Conservation (phyloP, 2,888 invertebrate genomes). For the Sarcophaga subvicina region DNA sequence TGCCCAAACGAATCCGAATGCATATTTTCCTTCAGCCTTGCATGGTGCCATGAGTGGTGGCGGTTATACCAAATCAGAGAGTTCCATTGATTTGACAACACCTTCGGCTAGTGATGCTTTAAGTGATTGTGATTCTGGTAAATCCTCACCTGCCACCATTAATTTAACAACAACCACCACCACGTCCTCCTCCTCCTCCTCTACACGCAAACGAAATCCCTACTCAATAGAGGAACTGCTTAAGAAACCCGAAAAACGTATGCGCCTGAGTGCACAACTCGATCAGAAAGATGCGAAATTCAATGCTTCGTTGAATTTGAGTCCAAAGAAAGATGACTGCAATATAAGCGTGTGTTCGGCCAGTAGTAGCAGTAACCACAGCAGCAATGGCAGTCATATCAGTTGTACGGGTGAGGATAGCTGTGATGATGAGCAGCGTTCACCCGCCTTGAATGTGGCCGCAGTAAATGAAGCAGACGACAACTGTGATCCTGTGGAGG, state of each 20-base stretch:
- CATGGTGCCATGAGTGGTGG: slow-evolving; percentile 54
- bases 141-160: slow-evolving; percentile 80
- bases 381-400: slow-evolving; percentile 62
- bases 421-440: slow-evolving; percentile 65
- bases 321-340: slow-evolving; percentile 68
- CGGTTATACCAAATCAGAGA: slow-evolving; percentile 79
- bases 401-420: slow-evolving; percentile 70
- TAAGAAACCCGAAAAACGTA: slow-evolving; percentile 88
- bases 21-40: slow-evolving; percentile 71
- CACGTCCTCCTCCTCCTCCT: slow-evolving; percentile 57
- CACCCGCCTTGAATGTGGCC: slow-evolving; percentile 38
- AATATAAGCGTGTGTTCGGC: slow-evolving; percentile 64
- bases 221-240: slow-evolving; percentile 94
- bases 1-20: slow-evolving; percentile 72
- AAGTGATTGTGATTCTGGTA: slow-evolving; percentile 81
- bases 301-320: not conserved
- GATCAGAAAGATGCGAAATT: slow-evolving; percentile 26
- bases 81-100: slow-evolving; percentile 80
- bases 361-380: slow-evolving; percentile 66
- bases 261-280: slow-evolving; percentile 68
- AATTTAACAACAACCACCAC: slow-evolving; percentile 53
- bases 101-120: slow-evolving; percentile 77
- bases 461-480: slow-evolving; percentile 75
- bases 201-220: slow-evolving; percentile 86
- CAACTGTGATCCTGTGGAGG: slow-evolving; percentile 79